Evolutionary conservation across 2,797 vertebrate species (phyloP).

Genomic region (Aselliscus stoliczkanus): DNA sequence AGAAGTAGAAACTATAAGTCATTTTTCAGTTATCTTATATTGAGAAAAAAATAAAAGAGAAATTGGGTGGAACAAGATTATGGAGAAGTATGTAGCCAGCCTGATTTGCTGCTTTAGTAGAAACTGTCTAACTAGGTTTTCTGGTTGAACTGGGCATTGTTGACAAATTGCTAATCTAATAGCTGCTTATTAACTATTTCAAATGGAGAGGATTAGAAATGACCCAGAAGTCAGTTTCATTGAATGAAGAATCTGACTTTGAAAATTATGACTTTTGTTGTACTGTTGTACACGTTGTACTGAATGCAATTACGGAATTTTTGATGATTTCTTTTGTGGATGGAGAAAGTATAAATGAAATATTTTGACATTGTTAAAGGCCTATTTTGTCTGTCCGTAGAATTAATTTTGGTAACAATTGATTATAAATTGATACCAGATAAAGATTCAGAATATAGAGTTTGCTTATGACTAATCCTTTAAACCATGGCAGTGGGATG

Average conservation of each 20-base stretch:
- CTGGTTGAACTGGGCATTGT: conserved; percentile 54
- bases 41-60: not conserved
- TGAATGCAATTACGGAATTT: not conserved
- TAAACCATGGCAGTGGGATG: not conserved
- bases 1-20: not conserved
- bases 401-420: conserved; percentile 23
- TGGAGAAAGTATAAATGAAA: conserved; percentile 42
- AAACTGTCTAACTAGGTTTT: conserved; percentile 65
- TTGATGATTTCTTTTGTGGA: conserved; percentile 9
- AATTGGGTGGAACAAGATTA: conserved; percentile 9
- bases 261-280: conserved; percentile 47
- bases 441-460: conserved; percentile 7
- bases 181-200: conserved; percentile 38
- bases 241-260: conserved; percentile 39
- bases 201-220: conserved; percentile 33
- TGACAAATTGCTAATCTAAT: conserved; percentile 38
- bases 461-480: conserved; percentile 39
- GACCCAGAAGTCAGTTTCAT: not conserved
- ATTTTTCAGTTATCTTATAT: not conserved
- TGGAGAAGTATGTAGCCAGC: conserved; percentile 24
- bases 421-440: conserved; percentile 29
- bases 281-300: not conserved
- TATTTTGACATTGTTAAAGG: not conserved
- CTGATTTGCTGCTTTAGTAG: conserved; percentile 25
- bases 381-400: not conserved